These are phyloP conservation scores for Clytia hemisphaerica DNA, from an alignment of 30 jellyfish, hydroid and myxozoan species.

Conservation along the genomic window DNA sequence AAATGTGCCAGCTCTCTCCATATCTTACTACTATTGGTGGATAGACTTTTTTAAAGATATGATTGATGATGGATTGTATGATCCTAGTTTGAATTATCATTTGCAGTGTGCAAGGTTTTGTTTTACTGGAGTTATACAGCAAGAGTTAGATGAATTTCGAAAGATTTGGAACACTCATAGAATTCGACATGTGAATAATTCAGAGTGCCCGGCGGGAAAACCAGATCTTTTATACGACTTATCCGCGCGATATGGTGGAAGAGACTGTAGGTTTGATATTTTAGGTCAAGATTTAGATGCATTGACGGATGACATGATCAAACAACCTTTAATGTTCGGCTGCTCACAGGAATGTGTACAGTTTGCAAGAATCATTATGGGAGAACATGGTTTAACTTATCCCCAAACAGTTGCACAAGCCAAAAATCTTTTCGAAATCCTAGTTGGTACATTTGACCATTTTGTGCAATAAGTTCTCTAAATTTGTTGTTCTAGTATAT, in stretches of 20 bases:
- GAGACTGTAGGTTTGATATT: fast-evolving
- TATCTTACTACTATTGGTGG: no score
- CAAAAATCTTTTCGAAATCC: no score
- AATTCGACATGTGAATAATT: not conserved
- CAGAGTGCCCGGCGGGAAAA: not conserved
- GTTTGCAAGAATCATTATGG: not conserved
- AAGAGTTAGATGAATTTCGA: not conserved
- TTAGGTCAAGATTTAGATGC: not conserved
- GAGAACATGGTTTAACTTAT: no score
- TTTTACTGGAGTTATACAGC: not conserved
- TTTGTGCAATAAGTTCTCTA: no score
- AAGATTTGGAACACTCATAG: not conserved
- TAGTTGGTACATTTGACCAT: no score
- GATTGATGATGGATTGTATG: not conserved
- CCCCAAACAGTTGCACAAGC: no score
- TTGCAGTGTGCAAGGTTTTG: not conserved
- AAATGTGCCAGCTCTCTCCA: no score
- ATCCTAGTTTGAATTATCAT: not conserved
- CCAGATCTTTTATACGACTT: not conserved
- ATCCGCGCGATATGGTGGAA: not conserved
- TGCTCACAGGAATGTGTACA: not conserved
- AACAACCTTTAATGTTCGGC: not conserved
- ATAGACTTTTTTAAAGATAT: conserved; percentile 29
- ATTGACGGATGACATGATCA: not conserved
- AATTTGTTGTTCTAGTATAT: no score